Conservation (phyloP, 2,113 vertebrate species). For the Trogon melanurus region DNA sequence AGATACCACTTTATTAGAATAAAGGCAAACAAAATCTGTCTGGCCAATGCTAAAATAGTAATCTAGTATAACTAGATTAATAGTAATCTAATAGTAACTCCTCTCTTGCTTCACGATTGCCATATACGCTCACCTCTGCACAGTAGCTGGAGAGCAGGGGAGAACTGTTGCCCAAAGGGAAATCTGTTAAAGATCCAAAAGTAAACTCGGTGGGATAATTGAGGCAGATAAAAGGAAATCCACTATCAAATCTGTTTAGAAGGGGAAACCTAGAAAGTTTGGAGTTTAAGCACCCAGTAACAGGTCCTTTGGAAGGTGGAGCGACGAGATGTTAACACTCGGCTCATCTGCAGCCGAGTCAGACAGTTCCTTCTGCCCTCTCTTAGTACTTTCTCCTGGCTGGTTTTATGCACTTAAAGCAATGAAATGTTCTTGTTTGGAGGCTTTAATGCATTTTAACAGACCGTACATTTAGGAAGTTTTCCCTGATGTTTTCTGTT, state of each 20-base stretch:
- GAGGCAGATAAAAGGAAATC: background rate
- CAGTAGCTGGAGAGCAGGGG: background rate
- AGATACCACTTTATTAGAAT: background rate
- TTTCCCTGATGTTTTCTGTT: background rate
- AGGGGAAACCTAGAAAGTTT: background rate
- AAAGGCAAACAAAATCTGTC: background rate
- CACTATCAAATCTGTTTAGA: background rate
- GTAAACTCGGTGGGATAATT: background rate
- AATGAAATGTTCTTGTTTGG: background rate
- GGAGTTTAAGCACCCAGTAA: background rate
- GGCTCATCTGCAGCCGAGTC: background rate
- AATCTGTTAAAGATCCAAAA: background rate
- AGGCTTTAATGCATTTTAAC: background rate
- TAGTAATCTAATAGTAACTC: background rate
- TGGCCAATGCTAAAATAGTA: background rate
- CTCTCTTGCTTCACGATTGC: background rate
- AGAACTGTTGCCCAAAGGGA: background rate
- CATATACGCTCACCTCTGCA: background rate
- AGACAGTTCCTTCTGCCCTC: fast-evolving
- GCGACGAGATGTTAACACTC: fast-evolving
- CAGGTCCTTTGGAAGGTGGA: background rate
- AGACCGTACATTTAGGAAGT: background rate
- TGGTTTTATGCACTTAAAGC: background rate
- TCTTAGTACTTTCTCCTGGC: background rate
- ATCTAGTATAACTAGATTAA: background rate